Conservation (phyloP, 2,113 vertebrate genomes). For the Calidris pugnax region DNA sequence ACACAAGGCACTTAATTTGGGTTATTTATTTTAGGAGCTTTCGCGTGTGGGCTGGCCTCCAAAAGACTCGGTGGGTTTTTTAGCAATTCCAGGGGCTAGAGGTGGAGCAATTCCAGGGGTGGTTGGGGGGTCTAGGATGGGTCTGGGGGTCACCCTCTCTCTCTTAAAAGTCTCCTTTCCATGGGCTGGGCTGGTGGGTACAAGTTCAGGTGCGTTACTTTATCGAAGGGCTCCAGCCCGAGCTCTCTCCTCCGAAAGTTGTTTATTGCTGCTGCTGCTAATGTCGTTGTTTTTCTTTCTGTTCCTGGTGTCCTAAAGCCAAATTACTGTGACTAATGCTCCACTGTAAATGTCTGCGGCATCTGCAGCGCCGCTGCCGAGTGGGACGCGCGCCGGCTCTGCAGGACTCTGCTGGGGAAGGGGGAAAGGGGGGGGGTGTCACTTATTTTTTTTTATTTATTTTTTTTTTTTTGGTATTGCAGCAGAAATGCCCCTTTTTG, state of each 20-base stretch:
- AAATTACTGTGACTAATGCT: constrained; percentile 2
- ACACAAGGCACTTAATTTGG: not conserved
- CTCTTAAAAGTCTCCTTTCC: not conserved
- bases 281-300: constrained; percentile 1
- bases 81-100: not conserved
- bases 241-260: not conserved
- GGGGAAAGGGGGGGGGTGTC: too few species aligned
- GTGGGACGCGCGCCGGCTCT: not conserved
- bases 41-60: not conserved
- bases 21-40: not conserved
- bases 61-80: not conserved
- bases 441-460: too few species aligned
- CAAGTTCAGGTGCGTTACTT: not conserved
- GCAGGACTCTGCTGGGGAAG: not conserved
- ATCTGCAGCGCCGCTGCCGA: not conserved
- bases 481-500: not conserved
- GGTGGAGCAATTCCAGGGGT: rapidly evolving
- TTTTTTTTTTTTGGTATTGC: not conserved
- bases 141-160: too few species aligned
- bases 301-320: constrained; percentile 19
- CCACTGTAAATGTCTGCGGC: not conserved
- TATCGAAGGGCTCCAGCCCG: not conserved
- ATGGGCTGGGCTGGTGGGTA: not conserved
- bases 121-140: rapidly evolving
- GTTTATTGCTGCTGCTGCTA: not conserved